Evolutionary conservation across 2,113 vertebrate species (phyloP).

Genomic region (Cinclus mexicanus): DNA sequence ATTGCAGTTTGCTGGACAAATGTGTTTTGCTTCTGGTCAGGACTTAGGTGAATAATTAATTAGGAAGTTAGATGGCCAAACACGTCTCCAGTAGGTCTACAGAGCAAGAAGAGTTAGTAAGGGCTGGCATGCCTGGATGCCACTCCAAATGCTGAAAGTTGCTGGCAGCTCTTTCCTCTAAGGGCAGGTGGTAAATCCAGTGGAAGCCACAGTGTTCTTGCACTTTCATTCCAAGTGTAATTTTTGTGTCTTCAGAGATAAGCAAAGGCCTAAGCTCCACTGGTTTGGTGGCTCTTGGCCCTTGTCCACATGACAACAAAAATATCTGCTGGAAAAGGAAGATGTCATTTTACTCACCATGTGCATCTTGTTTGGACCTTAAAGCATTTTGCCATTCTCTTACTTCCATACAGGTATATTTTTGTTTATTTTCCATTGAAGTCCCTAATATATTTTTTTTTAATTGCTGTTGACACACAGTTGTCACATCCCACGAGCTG

Average conservation of each 20-base stretch:
- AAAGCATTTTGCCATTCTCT: background rate
- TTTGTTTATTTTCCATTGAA: background rate
- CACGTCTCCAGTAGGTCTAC: background rate
- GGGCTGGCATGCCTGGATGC: background rate
- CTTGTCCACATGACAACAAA: background rate
- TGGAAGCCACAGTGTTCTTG: background rate
- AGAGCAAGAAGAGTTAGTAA: background rate
- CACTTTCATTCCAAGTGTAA: background rate
- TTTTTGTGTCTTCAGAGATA: background rate
- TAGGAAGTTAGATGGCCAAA: background rate
- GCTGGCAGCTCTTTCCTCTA: background rate
- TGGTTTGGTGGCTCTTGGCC: background rate
- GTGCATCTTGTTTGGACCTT: background rate
- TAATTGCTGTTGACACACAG: background rate
- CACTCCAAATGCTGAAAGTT: background rate
- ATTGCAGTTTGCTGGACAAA: conserved; percentile 44
- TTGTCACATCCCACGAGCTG: rapidly evolving
- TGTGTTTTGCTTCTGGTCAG: background rate
- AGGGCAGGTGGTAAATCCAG: background rate
- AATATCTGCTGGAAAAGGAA: background rate
- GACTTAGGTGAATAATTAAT: conserved; percentile 12
- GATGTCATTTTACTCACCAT: background rate
- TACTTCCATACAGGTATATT: background rate
- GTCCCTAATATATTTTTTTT: background rate
- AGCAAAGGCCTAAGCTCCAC: background rate